Evolutionary conservation across 2,113 vertebrate genomes (phyloP).

Genomic region (Tupaia tana): DNA sequence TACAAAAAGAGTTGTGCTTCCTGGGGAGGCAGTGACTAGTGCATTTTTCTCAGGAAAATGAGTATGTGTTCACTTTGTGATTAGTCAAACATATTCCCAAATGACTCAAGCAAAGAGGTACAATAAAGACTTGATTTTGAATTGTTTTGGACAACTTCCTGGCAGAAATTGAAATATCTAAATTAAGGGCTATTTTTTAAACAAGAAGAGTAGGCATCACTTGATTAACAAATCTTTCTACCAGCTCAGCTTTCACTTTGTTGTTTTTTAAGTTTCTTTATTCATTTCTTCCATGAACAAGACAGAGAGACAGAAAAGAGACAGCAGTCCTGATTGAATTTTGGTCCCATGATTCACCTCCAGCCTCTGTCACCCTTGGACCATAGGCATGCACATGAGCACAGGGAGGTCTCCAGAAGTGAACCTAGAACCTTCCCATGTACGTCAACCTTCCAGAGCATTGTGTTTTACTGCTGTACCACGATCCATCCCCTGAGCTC

Average conservation of each 20-base stretch:
- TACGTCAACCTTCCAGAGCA: no score
- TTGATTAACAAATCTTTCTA: slow-evolving; percentile 9
- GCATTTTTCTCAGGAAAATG: slow-evolving; percentile 62
- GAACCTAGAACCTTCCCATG: no score
- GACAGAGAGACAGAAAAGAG: no score
- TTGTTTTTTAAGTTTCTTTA: no score
- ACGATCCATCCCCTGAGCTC: background rate
- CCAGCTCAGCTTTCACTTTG: background rate
- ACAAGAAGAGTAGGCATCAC: background rate
- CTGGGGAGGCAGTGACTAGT: slow-evolving; percentile 52
- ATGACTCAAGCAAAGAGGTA: slow-evolving; percentile 57
- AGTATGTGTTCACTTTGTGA: background rate
- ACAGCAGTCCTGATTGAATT: no score
- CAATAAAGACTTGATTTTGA: slow-evolving; percentile 27
- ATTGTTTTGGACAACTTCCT: slow-evolving; percentile 42
- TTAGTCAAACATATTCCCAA: slow-evolving; percentile 38
- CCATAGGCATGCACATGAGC: no score
- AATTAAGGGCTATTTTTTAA: background rate
- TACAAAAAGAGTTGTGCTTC: slow-evolving; percentile 58
- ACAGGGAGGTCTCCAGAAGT: no score
- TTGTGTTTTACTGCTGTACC: no score
- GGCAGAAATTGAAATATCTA: background rate
- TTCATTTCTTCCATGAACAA: no score
- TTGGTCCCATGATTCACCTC: no score
- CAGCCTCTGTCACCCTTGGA: no score